Evolutionary conservation across 2,888 invertebrate species (phyloP), one percentile per base, ranked within the genome.

Genomic region (Cactoblastis cactorum): DNA sequence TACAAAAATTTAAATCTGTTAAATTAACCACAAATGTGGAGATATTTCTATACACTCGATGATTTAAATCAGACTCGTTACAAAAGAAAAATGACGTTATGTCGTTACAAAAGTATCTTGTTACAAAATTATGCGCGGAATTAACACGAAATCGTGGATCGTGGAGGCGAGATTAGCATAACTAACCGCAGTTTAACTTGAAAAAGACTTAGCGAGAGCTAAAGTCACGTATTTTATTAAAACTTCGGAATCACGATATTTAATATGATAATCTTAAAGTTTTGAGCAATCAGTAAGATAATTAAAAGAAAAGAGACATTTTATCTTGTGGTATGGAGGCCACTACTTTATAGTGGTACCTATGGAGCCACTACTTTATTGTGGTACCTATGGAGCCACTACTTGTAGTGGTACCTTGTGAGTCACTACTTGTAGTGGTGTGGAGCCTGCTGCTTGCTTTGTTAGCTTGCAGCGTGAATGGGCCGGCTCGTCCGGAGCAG

Each of bases 211-310:
- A 48, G 19, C 35, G 18, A 1, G 19, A 24, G 35, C 24, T 15
- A 24, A 28, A 48, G 47, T 48, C 47, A 48, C 47, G 47, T 48
- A 35, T 37, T 48, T 48, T 48, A 48, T 48, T 48, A 48, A 48
- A 48, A 48, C 47, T 48, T 48, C 43, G 15, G 43, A 43, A 32
- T 43, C 17, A 9, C 2, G 5, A 17, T 17, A 17, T 43, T 43
- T 32, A 43, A 11, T 28, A 43, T 43, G 43, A 17, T 43, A 43
- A 43, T 43, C 28, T 9, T 28, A 15, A 43, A 17, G 32, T 28
- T 43, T 43, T 11, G 14, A n/a, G 43, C 14, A 32, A 43, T 43
- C 43, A 43, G 17, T 11, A 17, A 17, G 43, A 28, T 43, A 43
- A 43, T 41, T 22, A 41, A 24, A 14, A 14, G 41, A 22, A 37